Evolutionary conservation across 2,113 vertebrate species (phyloP).

Genomic region (Catharus bicknelli): DNA sequence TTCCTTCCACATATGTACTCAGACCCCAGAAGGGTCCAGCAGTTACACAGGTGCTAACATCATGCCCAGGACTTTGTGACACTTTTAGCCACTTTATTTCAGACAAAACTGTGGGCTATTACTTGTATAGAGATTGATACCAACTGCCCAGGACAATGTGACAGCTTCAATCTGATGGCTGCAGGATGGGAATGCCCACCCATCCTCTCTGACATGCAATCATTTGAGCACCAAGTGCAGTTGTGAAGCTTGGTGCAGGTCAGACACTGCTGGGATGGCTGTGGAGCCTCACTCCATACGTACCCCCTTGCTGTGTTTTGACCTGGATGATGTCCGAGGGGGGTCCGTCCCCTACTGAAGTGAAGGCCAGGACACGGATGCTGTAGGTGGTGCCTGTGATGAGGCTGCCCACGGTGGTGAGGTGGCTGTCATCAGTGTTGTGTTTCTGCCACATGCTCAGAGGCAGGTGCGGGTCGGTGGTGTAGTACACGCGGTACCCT

Average conservation of each 20-base stretch:
- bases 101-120: neutral
- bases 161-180: neutral
- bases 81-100: neutral
- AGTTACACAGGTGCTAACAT: rapidly evolving
- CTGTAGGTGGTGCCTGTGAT: slow-evolving; percentile 90
- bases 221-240: neutral
- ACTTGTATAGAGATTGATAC: neutral
- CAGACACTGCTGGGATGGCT: neutral
- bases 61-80: neutral
- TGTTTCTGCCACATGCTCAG: slow-evolving; percentile 91
- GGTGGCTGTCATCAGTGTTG: slow-evolving; percentile 86
- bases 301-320: slow-evolving; percentile 95
- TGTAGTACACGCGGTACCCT: slow-evolving; percentile 93
- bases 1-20: neutral
- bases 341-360: slow-evolving; percentile 91
- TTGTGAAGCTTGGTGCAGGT: neutral
- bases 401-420: slow-evolving; percentile 90
- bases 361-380: slow-evolving; percentile 91
- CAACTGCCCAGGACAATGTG: neutral
- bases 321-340: slow-evolving; percentile 90
- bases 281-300: neutral
- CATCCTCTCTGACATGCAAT: neutral
- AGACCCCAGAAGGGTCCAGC: neutral
- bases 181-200: neutral
- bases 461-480: slow-evolving; percentile 76